A percentile compares a stretch with the other conserved stretches of the same genome.
These are phyloP conservation scores for Penelope pileata DNA, from an alignment of 2,113 vertebrate species.

Conservation along the genomic window DNA sequence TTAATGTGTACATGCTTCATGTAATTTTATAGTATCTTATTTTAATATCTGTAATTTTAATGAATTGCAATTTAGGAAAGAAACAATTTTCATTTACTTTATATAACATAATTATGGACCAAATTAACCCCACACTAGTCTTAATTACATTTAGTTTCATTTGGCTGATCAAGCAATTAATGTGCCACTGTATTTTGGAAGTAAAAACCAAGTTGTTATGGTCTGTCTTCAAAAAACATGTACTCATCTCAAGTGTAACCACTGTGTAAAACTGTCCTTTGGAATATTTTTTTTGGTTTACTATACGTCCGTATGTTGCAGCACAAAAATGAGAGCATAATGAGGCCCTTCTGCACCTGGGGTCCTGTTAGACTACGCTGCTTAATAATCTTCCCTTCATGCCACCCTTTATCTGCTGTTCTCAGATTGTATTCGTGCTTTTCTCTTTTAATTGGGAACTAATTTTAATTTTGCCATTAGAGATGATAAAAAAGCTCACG, in stretches of 20 bases:
- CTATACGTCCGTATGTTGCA: slow-evolving; percentile 44
- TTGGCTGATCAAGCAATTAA: slow-evolving; percentile 93
- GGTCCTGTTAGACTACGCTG: slow-evolving; percentile 65
- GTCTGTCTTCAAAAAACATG: slow-evolving; percentile 78
- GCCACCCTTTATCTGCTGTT: slow-evolving; percentile 71
- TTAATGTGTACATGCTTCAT: slow-evolving; percentile 95
- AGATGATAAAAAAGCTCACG: slow-evolving; percentile 67
- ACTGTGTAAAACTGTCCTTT: slow-evolving; percentile 68
- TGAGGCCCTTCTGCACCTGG: slow-evolving; percentile 73
- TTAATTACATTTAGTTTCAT: slow-evolving; percentile 99
- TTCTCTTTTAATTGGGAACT: slow-evolving; percentile 81
- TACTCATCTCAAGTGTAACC: slow-evolving; percentile 73
- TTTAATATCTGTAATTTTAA: slow-evolving; percentile 98
- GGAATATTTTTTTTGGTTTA: slow-evolving; percentile 53
- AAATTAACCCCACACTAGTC: slow-evolving; percentile 98
- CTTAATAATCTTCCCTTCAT: slow-evolving; percentile 74
- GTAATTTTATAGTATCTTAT: slow-evolving; percentile 94
- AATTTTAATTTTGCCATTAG: slow-evolving; percentile 79
- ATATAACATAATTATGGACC: slow-evolving; percentile 97
- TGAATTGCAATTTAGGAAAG: slow-evolving; percentile 98
- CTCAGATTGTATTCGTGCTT: slow-evolving; percentile 68
- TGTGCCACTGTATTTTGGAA: slow-evolving; percentile 84
- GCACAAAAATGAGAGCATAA: slow-evolving; percentile 71
- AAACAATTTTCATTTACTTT: slow-evolving; percentile 94
- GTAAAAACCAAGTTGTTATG: slow-evolving; percentile 82